phyloP scores from a whole-genome alignment of 2,888 invertebrate species.

The Cheilosia soror region DNA sequence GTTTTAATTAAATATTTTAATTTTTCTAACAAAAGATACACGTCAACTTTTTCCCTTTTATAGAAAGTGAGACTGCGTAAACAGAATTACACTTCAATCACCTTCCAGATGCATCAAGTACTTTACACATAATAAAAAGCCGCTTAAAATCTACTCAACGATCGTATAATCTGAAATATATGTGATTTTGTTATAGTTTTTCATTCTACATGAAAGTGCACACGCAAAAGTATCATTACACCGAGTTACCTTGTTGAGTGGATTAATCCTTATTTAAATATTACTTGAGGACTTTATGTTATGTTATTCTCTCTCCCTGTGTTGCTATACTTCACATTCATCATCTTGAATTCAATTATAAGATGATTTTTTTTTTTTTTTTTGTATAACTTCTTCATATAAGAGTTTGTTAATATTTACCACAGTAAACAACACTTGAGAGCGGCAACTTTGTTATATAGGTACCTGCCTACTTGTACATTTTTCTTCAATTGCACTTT shows the following conservation, averaged over 20 bases:
- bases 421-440: constrained; percentile 70
- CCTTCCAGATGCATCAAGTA: constrained; percentile 49
- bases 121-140: constrained; percentile 71
- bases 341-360: constrained; percentile 66
- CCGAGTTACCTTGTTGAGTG: constrained; percentile 66
- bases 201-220: constrained; percentile 52
- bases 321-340: constrained; percentile 49
- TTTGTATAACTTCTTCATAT: constrained; percentile 52
- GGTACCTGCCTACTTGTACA: constrained; percentile 4
- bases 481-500: constrained; percentile 67
- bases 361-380: constrained; percentile 3
- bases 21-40: not conserved
- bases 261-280: constrained; percentile 75
- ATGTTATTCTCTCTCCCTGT: constrained; percentile 18
- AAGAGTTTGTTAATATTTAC: constrained; percentile 75
- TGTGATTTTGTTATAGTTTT: constrained; percentile 47
- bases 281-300: constrained; percentile 70
- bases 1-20: too few relatives aligned
- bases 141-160: constrained; percentile 68
- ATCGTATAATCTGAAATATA: constrained; percentile 60
- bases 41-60: not conserved
- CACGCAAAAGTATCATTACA: constrained; percentile 76
- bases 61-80: constrained; percentile 6
- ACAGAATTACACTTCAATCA: constrained; percentile 45
- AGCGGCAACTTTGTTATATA: constrained; percentile 70